Conservation (phyloP, 2,888 invertebrate genomes). For the Phalangium opilio region DNA sequence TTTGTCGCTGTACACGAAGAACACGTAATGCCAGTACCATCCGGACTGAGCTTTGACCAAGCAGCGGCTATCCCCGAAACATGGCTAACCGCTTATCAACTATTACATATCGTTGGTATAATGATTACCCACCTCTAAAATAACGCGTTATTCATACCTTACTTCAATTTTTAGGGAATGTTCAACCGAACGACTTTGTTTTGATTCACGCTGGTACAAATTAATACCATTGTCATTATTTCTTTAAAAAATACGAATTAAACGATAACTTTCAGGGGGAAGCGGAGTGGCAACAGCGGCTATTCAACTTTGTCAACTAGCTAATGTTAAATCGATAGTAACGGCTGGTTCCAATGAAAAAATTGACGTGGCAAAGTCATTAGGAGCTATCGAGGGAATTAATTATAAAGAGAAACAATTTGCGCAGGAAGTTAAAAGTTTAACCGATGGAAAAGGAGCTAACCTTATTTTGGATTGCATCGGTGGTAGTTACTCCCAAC, state of each 20-base stretch:
- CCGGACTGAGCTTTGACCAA: constrained; percentile 22
- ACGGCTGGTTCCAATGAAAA: constrained; percentile 31
- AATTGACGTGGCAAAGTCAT: constrained; percentile 23
- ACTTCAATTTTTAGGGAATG: constrained; percentile 26
- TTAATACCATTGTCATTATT: too few species aligned
- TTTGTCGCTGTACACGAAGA: constrained; percentile 26
- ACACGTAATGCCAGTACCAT: constrained; percentile 22
- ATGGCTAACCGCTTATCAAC: constrained; percentile 33
- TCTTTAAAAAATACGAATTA: too few species aligned
- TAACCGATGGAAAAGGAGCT: constrained; percentile 27
- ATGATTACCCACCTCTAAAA: too few species aligned
- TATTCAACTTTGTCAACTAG: constrained; percentile 27
- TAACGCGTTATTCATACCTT: too few species aligned
- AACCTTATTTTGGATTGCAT: constrained; percentile 33
- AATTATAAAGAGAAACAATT: constrained; percentile 31
- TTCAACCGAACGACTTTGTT: constrained; percentile 27
- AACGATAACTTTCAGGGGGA: too few species aligned
- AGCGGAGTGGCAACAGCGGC: constrained; percentile 34
- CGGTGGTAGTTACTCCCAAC: constrained; percentile 30
- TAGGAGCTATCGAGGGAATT: constrained; percentile 29
- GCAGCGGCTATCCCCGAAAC: constrained; percentile 34
- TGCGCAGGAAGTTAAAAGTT: constrained; percentile 24
- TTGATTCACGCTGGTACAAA: constrained; percentile 31
- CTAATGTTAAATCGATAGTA: constrained; percentile 25
- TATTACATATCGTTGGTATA: constrained; percentile 28